Evolutionary conservation across 1,140 invertebrate genomes (phyloP).

Genomic region (Chionoecetes opilio): DNA sequence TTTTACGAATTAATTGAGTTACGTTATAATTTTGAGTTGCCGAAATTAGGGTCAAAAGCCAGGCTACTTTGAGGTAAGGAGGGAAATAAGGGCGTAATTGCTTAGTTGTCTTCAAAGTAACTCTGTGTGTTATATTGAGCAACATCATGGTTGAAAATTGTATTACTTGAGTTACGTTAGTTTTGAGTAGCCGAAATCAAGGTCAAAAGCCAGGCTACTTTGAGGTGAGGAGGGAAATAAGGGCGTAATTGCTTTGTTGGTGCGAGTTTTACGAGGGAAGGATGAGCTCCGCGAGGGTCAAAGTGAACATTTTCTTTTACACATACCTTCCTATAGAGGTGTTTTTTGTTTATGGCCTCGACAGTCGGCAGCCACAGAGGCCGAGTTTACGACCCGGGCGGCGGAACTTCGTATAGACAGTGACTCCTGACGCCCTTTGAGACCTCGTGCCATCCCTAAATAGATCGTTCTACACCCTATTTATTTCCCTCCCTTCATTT

Average conservation of each 20-base stretch:
- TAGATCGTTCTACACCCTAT: neutral
- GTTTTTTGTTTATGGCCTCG: neutral
- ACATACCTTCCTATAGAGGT: neutral
- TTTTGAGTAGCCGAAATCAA: no score
- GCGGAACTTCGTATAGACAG: neutral
- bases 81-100: no score
- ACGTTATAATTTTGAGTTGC: no score
- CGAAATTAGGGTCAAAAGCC: no score
- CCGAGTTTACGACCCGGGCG: neutral
- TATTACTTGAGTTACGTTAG: no score
- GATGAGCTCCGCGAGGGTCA: neutral
- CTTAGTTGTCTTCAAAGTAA: no score
- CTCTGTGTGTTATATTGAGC: no score
- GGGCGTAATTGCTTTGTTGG: neutral
- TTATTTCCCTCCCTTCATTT: neutral
- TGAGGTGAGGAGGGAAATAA: neutral
- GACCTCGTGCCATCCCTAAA: neutral
- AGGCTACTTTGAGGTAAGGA: no score
- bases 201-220: no score
- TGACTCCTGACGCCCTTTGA: neutral
- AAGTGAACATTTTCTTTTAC: neutral
- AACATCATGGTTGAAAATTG: no score
- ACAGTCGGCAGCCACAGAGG: neutral
- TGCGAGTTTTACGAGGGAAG: neutral
- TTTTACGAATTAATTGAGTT: no score